Evolutionary conservation across 2,113 vertebrate genomes (phyloP), one percentile per base, ranked within the genome.

Genomic region (Typhlomys cinereus): DNA sequence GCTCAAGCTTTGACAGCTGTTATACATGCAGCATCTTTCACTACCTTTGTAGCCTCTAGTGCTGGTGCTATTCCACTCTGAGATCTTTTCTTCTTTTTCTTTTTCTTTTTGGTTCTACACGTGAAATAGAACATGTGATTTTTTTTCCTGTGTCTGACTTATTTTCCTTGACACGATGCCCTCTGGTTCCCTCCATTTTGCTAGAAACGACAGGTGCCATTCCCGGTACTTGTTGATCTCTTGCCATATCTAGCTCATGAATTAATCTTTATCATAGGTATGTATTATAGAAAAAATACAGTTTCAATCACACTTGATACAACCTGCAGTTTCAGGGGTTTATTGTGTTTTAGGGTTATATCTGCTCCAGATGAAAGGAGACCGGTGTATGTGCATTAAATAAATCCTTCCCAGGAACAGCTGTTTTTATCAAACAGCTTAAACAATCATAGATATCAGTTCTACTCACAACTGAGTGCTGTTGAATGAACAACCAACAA

Each of bases 401-500:
- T 10, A 62, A 70, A 70, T 7, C 17, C 14, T 83, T 44, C 25
- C 67, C 7, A 71, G 81, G 78, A 69, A 59, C 70, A 34, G 62
- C 8, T 2, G 75, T 7, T 64, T 71, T 88, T 36, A 59, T 13
- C 50, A 62, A 48, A 81, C 66, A 73, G 59, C 31, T 93, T 85
- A 57, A 81, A 92, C 61, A 39, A 3, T 44, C 15, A 9, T 2
- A 11, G 29, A 18, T 52, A 27, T 34, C 18, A 25, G 64, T 94
- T 82, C 69, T 86, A 50, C 31, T 39, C 27, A 62, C 23, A 85
- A 48, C n/a, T 59, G 85, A 39, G 34, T 74, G 34, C 79, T 95
- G 78, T 94, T 96, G 95, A 94, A 80, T 88, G 88, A 94, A 89
- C 17, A 91, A 88, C 86, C 9, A 89, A 44, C 59, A 14, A 4